Evolutionary conservation across 2,797 vertebrate genomes (phyloP), one percentile per base, ranked within the genome.

Genomic region (Siniperca scherzeri): DNA sequence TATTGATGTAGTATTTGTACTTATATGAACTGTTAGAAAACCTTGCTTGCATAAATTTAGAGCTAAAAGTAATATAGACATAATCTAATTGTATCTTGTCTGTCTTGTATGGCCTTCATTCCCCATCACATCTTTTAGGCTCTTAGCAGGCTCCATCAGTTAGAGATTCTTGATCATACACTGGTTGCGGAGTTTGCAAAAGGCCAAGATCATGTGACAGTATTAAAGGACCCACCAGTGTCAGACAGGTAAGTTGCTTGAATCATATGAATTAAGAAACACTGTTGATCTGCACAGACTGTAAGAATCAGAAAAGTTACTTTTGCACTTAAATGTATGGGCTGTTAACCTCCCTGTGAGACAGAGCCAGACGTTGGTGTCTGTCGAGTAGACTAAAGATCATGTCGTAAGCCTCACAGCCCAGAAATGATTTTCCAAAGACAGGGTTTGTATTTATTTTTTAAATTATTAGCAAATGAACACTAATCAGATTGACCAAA

Each of bases 131-230:
- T 71, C 19, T 81, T 84, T 80, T 14, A 99, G 99, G 98, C 97
- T 82, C 92, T 99, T 38, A 93, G 88, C 70, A 96, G 98, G 87
- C 96, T 99, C 19, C 98, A 99, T 92, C 98, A 99, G 90, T 89
- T 99, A 75, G 96, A 96, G 68, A 91, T 99, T 83, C 93, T 99
- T 78, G 96, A 96, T 83, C 97, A 96, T 68, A 98, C 96, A 0
- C 96, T 99, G 70, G 96, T 98, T 60, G 99, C 95, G 66, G 97
- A 99, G 92, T 99, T 97, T 94, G 97, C 98, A 0, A 98, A 96
- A 94, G 97, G 96, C 25, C 96, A 98, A 89, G 97, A 98, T 64
- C 86, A 87, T 5, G 56, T 94, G 40, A 96, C 94, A 2, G 93
- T 96, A 8, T 92, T 97, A 64, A 97, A 96, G 88, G 96, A 98